Conservation (phyloP, 2,797 vertebrate species). For the Hippoglossus hippoglossus region DNA sequence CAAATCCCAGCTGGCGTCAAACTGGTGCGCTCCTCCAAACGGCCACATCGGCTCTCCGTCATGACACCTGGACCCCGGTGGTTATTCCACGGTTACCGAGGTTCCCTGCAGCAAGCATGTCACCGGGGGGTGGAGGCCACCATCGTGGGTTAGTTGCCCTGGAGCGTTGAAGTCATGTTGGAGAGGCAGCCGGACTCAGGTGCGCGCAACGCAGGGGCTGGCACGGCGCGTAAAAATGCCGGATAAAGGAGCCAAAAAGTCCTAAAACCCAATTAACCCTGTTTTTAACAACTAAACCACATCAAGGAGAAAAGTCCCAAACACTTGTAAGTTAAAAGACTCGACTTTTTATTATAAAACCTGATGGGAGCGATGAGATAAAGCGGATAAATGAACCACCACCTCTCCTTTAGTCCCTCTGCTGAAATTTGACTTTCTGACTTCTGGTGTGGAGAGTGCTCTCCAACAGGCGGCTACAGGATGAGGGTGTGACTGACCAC, state of each 20-base stretch:
- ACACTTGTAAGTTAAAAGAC: neutral
- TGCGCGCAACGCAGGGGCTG: conserved; percentile 43
- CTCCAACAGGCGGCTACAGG: conserved; percentile 59
- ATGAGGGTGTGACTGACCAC: conserved; percentile 55
- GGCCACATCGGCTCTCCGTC: conserved; percentile 57
- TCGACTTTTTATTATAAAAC: neutral
- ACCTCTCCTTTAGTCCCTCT: conserved; percentile 32
- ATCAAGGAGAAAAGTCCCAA: neutral
- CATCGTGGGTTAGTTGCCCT: conserved; percentile 22
- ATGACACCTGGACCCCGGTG: conserved; percentile 57
- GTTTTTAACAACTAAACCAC: conserved; percentile 2
- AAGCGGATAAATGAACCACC: neutral
- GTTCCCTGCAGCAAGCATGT: conserved; percentile 42
- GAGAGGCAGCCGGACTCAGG: conserved; percentile 41
- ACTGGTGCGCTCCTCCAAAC: conserved; percentile 60
- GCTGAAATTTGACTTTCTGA: conserved; percentile 76
- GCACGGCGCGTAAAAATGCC: conserved; percentile 47
- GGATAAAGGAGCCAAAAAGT: conserved; percentile 64
- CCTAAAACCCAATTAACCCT: conserved; percentile 60
- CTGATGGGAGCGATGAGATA: neutral
- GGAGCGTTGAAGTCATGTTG: conserved; percentile 42
- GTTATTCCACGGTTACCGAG: conserved; percentile 51
- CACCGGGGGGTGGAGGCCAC: conserved; percentile 26
- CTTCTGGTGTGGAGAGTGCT: conserved; percentile 66
- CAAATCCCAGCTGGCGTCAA: conserved; percentile 77